Percentiles rank a stretch among this genome's conserved stretches.
Conservation (phyloP, 2,888 invertebrate genomes). For the Anarsia innoxiella region DNA sequence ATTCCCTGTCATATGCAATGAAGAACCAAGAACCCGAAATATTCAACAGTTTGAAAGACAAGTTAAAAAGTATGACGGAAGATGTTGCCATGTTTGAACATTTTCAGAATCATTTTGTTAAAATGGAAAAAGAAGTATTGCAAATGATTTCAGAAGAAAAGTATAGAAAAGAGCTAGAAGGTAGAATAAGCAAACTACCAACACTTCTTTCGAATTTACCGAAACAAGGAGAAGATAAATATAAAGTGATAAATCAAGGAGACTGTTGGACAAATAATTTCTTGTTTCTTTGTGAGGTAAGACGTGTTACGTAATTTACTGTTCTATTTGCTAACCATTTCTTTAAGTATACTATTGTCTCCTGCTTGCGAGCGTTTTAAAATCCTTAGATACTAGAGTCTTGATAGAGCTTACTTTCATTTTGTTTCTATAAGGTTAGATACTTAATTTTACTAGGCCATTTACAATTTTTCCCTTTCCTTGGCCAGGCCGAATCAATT, state of each 20-base stretch:
- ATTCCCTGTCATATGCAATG: constrained; percentile 31
- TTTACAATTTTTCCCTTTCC: neutral
- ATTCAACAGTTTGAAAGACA: neutral
- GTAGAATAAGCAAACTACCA: neutral
- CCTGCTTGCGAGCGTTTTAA: neutral
- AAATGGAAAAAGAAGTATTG: neutral
- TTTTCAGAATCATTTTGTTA: neutral
- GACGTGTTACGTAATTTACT: constrained; percentile 5
- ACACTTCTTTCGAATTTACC: too few species aligned
- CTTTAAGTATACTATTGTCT: neutral
- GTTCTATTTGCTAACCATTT: neutral
- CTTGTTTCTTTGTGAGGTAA: constrained; percentile 23
- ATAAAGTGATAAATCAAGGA: constrained; percentile 24
- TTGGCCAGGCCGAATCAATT: neutral
- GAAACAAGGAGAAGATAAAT: constrained; percentile 18
- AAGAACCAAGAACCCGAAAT: constrained; percentile 26
- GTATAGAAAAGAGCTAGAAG: constrained; percentile 3
- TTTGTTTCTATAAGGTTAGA: neutral
- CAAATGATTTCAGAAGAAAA: neutral
- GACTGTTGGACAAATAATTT: constrained; percentile 30
- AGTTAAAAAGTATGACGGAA: neutral
- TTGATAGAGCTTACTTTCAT: neutral
- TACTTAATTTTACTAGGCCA: neutral
- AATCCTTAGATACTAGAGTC: neutral
- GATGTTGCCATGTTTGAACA: neutral